Base-by-base conservation (phyloP, 2,888 invertebrate genomes). In the Scaeva pyrastri region DNA sequence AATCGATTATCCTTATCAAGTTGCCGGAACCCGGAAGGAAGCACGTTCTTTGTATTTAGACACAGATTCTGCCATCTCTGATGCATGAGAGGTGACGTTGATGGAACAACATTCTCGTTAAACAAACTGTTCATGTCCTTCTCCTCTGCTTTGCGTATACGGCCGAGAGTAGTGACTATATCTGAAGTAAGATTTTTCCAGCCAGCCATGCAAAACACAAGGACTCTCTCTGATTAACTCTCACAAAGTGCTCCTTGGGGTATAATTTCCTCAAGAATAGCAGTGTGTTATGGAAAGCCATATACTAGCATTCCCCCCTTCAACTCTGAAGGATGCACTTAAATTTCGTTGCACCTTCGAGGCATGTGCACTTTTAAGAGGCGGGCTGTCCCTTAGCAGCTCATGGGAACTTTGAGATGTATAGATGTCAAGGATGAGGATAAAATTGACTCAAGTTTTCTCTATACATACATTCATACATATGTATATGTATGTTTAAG, bases 1-100 rank as follows among this genome's bases (percentile, higher is more conserved):
- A 74, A 79, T 79, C 74, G 79, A 79, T 79, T 79, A 68, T 41
- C 48, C 31, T 68, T 66, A 74, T 74, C 73, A 52, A 43, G 48
- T 60, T 66, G 66, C 14, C 66, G n/a, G 58, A 39, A 73, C 58
- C 66, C 50, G 50, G 73, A 64, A 48, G 66, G 58, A 66, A 48
- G 31, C 66, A 66, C 66, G 66, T 31, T 31, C 48, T 36, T 48
- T 31, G 31, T 19, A 43, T 66, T 66, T 2, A 48, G 31, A 48
- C 19, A 74, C 58, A 77, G 41, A 43, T 62, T 43, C 56, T 50
- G 6, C 43, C 36, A 45, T 72, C 26, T 79, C 26, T 52, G 41
- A 55, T 50, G 39, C 23, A 39, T 43, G 10, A 31, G 43, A 70
- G 21, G 36, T 64, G 39, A 45, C 21, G 14, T 48, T 48, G 66